Base-by-base conservation (phyloP, 2,888 invertebrate genomes). In the Megalurothrips usitatus region DNA sequence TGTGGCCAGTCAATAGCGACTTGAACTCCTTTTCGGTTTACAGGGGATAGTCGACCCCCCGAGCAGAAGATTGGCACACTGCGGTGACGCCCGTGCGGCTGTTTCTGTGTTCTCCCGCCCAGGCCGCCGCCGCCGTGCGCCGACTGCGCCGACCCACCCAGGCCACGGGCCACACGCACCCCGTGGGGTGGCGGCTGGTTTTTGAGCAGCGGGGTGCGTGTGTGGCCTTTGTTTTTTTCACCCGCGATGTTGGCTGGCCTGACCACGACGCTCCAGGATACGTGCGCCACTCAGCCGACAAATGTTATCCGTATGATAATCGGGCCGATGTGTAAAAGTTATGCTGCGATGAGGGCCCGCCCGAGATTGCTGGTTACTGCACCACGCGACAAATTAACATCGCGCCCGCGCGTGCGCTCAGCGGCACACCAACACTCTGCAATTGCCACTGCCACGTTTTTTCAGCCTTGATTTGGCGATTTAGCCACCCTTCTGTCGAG, bases 261-360 rank as follows among this genome's bases (percentile, higher is more conserved):
- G 34, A 43, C 34, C 34, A 43, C 34, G 34, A 43, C 34, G 34
- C 34, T 43, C 34, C 34, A 43, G 34, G 58, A 17, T 19, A 19
- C 17, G 58, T 58, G 58, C 58, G 58, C 19, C 58, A 19, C 58
- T 58, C 17, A 4, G 58, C 19, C 68, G 23, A 75, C 68, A 75
- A 75, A 75, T 75, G 68, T 75, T 75, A 75, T 75, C 68, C 68
- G 26, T 75, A 75, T 75, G 68, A 75, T 75, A 75, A 75, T 75
- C 58, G 58, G 68, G 9, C 23, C 68, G 14, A 19, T 19, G 58
- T 58, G 58, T 58, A 17, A 58, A 58, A 58, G 58, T 58, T 58
- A 58, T 26, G 14, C 23, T 26, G 26, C 12, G 68, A 26, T 75
- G 68, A 12, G 68, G 12, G 26, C 68, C 23, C 68, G n/a, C 19